Base-by-base conservation (phyloP, 2,888 invertebrate species). In the Eupithecia inturbata region DNA sequence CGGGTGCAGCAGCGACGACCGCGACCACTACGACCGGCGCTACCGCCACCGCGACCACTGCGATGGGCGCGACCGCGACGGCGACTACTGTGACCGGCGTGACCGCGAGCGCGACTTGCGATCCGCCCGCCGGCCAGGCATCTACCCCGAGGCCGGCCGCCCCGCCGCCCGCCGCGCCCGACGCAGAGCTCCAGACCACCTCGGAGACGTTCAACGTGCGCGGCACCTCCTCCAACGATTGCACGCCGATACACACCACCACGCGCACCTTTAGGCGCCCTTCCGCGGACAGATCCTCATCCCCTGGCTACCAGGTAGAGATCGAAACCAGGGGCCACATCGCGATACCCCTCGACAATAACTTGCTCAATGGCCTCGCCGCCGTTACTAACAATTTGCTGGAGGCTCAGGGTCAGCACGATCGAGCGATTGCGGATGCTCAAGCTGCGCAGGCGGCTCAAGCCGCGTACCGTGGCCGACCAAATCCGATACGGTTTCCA, bases 291-390 rank as follows among this genome's bases (percentile, higher is more conserved):
- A 67, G 68, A 70, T 85, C 89, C 72, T 87, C 87, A 53, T 88
- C 90, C 3, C 78, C 87, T 70, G 87, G 86, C 0, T 90, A 89
- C 75, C 91, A 91, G 85, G 86, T 91, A 76, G 92, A 91, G 78
- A 90, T 92, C 77, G 91, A 89, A 74, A 87, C 90, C 45, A 84
- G 89, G 79, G 87, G 91, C 73, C 90, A 91, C 9, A 85, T 91
- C 31, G 87, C 90, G 57, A 82, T 89, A 69, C 88, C 89, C 39
- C 78, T 90, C 49, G 90, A 89, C 71, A 87, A 83, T 72, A 82
- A 85, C 60, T 74, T 89, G 69, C 75, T 88, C 28, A 85, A 82
- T 78, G 88, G 84, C 67, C 70, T 87, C 74, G 80, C 82, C 0
- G 82, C 82, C 60, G 78, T 81, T 3, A 82, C 81, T 14, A 67